phyloP scores from a whole-genome alignment of 2,888 invertebrate species.

The Anticlea derivata region DNA sequence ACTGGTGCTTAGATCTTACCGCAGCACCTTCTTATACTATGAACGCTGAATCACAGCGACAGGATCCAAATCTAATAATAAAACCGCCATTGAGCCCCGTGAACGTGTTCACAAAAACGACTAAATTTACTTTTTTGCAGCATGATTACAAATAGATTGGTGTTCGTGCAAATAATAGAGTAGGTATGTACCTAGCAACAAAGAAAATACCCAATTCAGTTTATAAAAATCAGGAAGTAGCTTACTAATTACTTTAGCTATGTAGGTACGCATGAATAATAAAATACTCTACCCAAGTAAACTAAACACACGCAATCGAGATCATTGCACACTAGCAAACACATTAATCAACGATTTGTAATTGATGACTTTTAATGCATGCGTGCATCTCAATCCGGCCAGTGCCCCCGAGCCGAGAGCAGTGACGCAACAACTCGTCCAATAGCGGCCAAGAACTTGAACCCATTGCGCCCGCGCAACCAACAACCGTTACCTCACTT shows the following conservation, averaged over 20 bases:
- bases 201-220: slow-evolving; percentile 16
- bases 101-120: slow-evolving; percentile 54
- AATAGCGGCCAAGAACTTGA: slow-evolving; percentile 68
- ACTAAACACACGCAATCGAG: background rate
- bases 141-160: slow-evolving; percentile 42
- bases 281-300: no score
- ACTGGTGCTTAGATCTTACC: slow-evolving; percentile 48
- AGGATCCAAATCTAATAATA: slow-evolving; percentile 59
- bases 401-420: slow-evolving; percentile 53
- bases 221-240: slow-evolving; percentile 16
- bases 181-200: slow-evolving; percentile 36
- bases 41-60: slow-evolving; percentile 62
- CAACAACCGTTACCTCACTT: slow-evolving; percentile 71
- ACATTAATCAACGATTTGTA: background rate
- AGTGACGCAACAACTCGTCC: slow-evolving; percentile 67
- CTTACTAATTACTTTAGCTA: background rate
- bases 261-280: no score
- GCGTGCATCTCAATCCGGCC: slow-evolving; percentile 64
- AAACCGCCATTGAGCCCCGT: slow-evolving; percentile 59
- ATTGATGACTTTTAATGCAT: slow-evolving; percentile 39
- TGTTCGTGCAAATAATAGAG: slow-evolving; percentile 37
- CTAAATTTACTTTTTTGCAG: slow-evolving; percentile 51
- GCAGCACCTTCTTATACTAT: slow-evolving; percentile 64
- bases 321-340: background rate
- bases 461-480: slow-evolving; percentile 55